phyloP scores from a whole-genome alignment of 2,113 vertebrate genomes.

The Malaclemys terrapin region DNA sequence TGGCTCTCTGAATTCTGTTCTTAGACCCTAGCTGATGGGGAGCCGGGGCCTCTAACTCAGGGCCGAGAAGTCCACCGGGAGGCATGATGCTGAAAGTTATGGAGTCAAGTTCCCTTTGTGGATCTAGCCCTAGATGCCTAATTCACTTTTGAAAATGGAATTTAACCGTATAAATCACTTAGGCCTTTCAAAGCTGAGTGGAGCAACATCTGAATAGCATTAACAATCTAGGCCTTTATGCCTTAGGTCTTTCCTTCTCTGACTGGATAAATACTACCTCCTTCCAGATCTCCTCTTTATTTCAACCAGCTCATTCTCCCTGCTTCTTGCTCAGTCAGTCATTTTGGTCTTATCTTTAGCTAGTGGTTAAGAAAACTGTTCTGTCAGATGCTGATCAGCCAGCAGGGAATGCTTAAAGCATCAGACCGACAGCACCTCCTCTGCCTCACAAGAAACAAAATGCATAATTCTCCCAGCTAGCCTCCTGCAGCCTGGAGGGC shows the following conservation, averaged over 20 bases:
- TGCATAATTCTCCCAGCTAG: conserved; percentile 68
- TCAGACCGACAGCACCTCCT: conserved; percentile 45
- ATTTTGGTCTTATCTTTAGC: conserved; percentile 57
- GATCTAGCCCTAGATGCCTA: not conserved
- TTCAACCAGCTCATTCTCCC: conserved; percentile 12
- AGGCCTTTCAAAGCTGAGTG: not conserved
- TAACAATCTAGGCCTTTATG: not conserved
- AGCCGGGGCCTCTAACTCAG: not conserved
- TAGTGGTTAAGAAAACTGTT: conserved; percentile 69
- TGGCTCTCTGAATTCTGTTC: not conserved
- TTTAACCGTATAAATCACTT: not conserved
- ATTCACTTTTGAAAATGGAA: not conserved
- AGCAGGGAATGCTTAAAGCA: conserved; percentile 70
- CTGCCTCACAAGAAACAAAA: conserved; percentile 76
- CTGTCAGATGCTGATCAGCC: conserved; percentile 60
- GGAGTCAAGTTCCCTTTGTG: not conserved
- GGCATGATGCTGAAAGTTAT: not conserved
- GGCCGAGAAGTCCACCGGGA: not conserved
- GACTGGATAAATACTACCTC: not conserved
- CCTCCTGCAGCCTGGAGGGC: conserved; percentile 60
- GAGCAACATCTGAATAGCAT: not conserved
- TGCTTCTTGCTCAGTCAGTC: not conserved
- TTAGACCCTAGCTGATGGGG: not conserved
- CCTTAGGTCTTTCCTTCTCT: not conserved
- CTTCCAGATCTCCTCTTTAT: not conserved